Percentiles rank a stretch among this genome's conserved stretches.
phyloP scores from a whole-genome alignment of 1,140 invertebrate genomes.

The Drosophila auraria region DNA sequence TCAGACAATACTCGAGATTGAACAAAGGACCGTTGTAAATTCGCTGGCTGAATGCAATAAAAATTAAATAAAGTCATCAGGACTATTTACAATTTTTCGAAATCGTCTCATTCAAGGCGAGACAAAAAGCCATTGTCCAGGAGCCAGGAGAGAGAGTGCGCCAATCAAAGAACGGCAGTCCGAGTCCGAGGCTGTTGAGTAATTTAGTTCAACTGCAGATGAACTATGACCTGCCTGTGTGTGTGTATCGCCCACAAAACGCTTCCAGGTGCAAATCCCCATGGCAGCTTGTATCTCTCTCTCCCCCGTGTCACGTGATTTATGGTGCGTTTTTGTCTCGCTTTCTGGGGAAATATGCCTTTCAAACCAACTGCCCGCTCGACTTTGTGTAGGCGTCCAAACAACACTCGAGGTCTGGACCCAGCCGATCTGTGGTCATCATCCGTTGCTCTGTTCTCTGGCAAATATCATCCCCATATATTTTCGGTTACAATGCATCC shows the following conservation, averaged over 20 bases:
- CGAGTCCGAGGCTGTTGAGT: slow-evolving; percentile 60
- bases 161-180: slow-evolving; percentile 38
- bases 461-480: slow-evolving; percentile 46
- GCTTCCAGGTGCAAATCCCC: slow-evolving; percentile 69
- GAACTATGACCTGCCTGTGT: slow-evolving; percentile 48
- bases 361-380: slow-evolving; percentile 29
- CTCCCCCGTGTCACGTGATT: slow-evolving; percentile 54
- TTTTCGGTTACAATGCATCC: slow-evolving; percentile 38
- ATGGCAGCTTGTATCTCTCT: slow-evolving; percentile 8
- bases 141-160: slow-evolving; percentile 45
- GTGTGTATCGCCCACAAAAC: slow-evolving; percentile 65
- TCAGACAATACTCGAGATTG: slow-evolving; percentile 52
- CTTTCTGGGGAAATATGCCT: slow-evolving; percentile 49
- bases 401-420: slow-evolving; percentile 50
- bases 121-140: slow-evolving; percentile 62
- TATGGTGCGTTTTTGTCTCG: slow-evolving; percentile 65
- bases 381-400: slow-evolving; percentile 78
- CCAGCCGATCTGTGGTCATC: slow-evolving; percentile 63
- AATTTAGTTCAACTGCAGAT: slow-evolving; percentile 63
- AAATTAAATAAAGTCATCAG: slow-evolving; percentile 83
- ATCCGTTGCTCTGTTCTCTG: slow-evolving; percentile 5
- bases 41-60: slow-evolving; percentile 71
- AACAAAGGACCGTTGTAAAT: slow-evolving; percentile 55
- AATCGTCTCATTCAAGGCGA: slow-evolving; percentile 60
- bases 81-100: slow-evolving; percentile 73